Conservation (phyloP, 2,113 vertebrate species). For the Nothobranchius kuhntae region DNA sequence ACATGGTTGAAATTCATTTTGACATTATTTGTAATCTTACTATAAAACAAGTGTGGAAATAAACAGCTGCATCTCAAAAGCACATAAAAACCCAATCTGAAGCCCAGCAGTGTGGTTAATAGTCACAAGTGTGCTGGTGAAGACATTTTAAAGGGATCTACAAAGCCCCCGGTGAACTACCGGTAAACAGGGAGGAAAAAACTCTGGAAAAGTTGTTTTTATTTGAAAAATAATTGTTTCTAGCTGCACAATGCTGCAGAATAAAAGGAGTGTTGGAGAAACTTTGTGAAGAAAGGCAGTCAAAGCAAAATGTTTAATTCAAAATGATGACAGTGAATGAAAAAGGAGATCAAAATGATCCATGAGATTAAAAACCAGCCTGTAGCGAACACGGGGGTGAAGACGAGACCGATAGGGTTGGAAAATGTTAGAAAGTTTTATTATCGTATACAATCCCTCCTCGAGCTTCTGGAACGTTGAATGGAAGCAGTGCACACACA, state of each 20-base stretch:
- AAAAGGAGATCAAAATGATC: constrained; percentile 63
- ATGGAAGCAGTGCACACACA: constrained; percentile 22
- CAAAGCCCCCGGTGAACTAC: constrained; percentile 15
- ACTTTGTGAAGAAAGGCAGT: not conserved
- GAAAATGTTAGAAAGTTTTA: constrained; percentile 48
- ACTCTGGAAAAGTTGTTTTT: not conserved
- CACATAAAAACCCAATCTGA: too few species aligned
- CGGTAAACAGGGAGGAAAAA: constrained; percentile 14
- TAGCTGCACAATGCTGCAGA: constrained; percentile 5
- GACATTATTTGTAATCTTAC: too few species aligned
- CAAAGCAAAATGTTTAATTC: constrained; percentile 27
- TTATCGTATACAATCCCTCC: constrained; percentile 56
- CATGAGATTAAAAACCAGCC: constrained; percentile 66
- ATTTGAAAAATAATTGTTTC: constrained; percentile 19
- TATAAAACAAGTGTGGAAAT: not conserved
- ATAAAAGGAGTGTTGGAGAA: not conserved
- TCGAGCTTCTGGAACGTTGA: constrained; percentile 49
- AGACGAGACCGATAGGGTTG: not conserved
- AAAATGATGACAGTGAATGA: constrained; percentile 50
- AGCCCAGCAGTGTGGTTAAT: too few species aligned
- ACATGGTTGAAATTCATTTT: too few species aligned
- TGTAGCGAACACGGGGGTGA: constrained; percentile 38
- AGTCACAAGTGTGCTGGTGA: not conserved
- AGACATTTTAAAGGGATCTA: constrained; percentile 24
- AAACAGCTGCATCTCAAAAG: not conserved